A percentile compares a stretch with the other conserved stretches of the same genome.
phyloP scores from a whole-genome alignment of 2,797 vertebrate genomes.

The Darevskia nairensis region DNA sequence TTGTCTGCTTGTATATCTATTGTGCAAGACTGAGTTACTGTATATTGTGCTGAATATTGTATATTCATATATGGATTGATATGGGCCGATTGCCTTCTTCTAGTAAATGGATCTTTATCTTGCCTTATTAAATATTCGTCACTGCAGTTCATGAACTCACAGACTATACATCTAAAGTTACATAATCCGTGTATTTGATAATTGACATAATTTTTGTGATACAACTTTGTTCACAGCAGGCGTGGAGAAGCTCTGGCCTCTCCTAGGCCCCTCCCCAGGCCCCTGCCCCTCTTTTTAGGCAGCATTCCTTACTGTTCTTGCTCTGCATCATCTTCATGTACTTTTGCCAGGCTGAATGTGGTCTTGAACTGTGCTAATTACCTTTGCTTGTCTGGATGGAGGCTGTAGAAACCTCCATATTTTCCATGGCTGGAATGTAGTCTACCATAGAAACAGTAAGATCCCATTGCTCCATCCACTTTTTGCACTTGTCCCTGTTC shows the following conservation, averaged over 20 bases:
- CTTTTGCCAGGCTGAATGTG: no score
- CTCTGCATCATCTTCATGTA: no score
- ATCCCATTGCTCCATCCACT: no score
- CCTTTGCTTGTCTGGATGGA: no score
- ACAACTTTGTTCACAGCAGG: background rate
- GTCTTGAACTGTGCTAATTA: no score
- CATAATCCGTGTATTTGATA: slow-evolving; percentile 5
- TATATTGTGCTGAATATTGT: background rate
- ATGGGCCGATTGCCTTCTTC: background rate
- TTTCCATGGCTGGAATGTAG: no score
- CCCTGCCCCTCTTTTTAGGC: no score
- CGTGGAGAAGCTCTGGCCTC: background rate
- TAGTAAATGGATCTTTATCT: background rate
- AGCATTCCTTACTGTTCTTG: no score
- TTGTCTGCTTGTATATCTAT: slow-evolving; percentile 51
- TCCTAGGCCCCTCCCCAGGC: no score
- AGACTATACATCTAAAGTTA: background rate
- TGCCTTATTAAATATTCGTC: slow-evolving; percentile 6
- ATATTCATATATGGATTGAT: background rate
- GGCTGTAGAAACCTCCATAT: no score
- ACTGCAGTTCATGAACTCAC: background rate
- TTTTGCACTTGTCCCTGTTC: no score
- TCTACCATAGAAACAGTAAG: no score
- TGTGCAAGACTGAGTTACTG: slow-evolving; percentile 34
- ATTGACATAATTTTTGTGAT: background rate